phyloP scores from a whole-genome alignment of 2,113 vertebrate genomes.

The Sylvicapra grimmia region DNA sequence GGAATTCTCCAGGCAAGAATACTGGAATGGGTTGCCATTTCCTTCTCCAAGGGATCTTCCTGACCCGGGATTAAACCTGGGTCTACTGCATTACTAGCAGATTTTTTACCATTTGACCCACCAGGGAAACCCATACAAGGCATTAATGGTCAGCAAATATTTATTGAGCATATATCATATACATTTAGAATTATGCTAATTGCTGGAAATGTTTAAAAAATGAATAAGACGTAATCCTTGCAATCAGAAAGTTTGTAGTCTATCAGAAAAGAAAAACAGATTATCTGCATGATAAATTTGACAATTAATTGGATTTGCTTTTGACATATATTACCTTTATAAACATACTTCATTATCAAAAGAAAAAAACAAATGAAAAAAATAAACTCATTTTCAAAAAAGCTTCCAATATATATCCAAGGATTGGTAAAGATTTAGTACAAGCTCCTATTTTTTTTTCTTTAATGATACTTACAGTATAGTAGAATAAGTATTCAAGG shows the following conservation, averaged over 20 bases:
- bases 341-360: slow-evolving; percentile 11
- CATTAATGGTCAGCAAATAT: not conserved
- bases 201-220: not conserved
- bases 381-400: slow-evolving; percentile 9
- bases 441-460: not conserved
- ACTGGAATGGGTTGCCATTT: not conserved
- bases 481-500: slow-evolving; percentile 47
- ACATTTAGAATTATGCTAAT: not conserved
- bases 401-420: not conserved
- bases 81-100: not conserved
- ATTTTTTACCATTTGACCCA: not conserved
- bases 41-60: not conserved
- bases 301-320: slow-evolving; percentile 8
- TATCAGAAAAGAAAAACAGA: slow-evolving; percentile 16
- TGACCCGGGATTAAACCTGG: fast-evolving
- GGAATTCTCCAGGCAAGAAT: not conserved
- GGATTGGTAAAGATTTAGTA: slow-evolving; percentile 9
- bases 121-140: not conserved
- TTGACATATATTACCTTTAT: not conserved
- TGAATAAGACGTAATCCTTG: not conserved
- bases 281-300: slow-evolving; percentile 22
- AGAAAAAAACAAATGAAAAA: slow-evolving; percentile 32
- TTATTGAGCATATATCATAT: not conserved
- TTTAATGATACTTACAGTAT: slow-evolving; percentile 51
- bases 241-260: not conserved